Evolutionary conservation across 2,113 vertebrate genomes (phyloP).

Genomic region (Paramisgurnus dabryanus): DNA sequence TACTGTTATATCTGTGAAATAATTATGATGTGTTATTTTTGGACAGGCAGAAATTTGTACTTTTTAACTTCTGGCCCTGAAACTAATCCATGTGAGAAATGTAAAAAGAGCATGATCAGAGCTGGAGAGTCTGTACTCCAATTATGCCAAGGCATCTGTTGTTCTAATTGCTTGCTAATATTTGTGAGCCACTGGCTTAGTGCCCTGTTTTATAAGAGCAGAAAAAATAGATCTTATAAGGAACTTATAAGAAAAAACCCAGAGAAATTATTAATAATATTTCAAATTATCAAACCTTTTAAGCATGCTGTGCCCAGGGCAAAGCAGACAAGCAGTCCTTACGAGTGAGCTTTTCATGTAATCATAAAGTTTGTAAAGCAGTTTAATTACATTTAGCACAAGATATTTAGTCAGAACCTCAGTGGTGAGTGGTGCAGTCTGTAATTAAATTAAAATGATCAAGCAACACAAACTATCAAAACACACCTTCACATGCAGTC

Average conservation of each 20-base stretch:
- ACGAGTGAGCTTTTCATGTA: background rate
- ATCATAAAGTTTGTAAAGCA: background rate
- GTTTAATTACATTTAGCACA: background rate
- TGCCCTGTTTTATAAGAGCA: slow-evolving; percentile 5
- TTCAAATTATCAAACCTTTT: slow-evolving; percentile 14
- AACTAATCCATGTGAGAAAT: background rate
- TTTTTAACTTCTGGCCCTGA: background rate
- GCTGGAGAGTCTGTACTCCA: background rate
- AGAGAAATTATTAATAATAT: background rate
- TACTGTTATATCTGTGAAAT: no score
- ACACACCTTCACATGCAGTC: background rate
- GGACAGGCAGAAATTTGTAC: no score
- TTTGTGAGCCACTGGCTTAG: slow-evolving; percentile 19
- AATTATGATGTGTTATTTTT: no score
- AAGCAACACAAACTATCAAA: background rate
- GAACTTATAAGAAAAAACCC: background rate
- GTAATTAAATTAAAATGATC: background rate
- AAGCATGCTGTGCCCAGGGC: background rate
- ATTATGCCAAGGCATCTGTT: slow-evolving; percentile 20
- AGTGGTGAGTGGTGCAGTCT: background rate
- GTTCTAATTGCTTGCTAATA: slow-evolving; percentile 30
- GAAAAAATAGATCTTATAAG: background rate
- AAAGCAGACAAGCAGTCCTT: no score
- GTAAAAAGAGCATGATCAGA: background rate
- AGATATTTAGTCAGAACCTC: background rate